Evolutionary conservation across 2,888 invertebrate species (phyloP), one percentile per base, ranked within the genome.

Genomic region (Trissonchulus latispiculum): DNA sequence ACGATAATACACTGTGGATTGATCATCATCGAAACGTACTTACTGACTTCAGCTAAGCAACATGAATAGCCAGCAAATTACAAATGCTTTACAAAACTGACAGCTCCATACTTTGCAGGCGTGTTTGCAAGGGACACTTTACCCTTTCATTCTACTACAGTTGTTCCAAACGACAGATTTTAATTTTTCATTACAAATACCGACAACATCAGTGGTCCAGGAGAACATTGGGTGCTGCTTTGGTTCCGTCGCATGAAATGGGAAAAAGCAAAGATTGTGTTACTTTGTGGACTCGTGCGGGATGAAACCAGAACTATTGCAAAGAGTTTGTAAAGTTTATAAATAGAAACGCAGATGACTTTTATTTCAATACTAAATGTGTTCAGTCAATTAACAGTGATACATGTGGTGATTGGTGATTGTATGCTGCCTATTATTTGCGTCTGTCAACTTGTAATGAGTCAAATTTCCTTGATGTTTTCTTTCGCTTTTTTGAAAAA

Each of bases 21-120:
- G 66, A 64, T n/a, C 29, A 64, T 29, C 29, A 64, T n/a, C 8
- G 66, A 64, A 64, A 64, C n/a, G 66, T 64, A 23, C 23, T 59
- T 23, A 59, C 59, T 23, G 59, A 59, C 28, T 59, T 23, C 28
- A 28, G 23, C 28, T 59, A 59, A n/a, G n/a, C n/a, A n/a, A n/a
- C n/a, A n/a, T n/a, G n/a, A n/a, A n/a, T n/a, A n/a, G n/a, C n/a
- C n/a, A 23, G 59, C 59, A 59, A 28, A 59, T 59, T 28, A 59
- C 23, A 23, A 28, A 59, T 59, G 59, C 59, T 59, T 59, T 59
- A 59, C 59, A 59, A 28, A 23, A 23, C 28, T 59, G 23, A 59
- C 59, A 59, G 59, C 59, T 23, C 23, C 23, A 59, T 59, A 59
- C 28, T 23, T 28, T 59, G 59, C 28, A 23, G 59, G 59, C 23